Evolutionary conservation across 2,888 invertebrate species (phyloP), one percentile per base, ranked within the genome.

Genomic region (Rhamnusium bicolor): DNA sequence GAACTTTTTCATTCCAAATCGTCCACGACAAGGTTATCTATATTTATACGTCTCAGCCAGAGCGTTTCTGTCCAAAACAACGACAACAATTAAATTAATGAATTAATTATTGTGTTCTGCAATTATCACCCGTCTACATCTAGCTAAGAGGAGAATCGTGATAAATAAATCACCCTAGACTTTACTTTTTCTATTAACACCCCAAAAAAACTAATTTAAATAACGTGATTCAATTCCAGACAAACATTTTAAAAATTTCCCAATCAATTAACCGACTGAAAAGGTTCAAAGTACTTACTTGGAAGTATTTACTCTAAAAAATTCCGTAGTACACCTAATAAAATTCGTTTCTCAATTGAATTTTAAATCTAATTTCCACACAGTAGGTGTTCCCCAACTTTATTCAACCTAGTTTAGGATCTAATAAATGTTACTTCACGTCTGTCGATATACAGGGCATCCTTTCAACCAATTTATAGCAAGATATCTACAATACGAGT

Each of bases 301-400:
- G 71, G 71, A 72, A 77, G 75, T 76, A 74, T 78, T 75, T 74
- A 71, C 72, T 69, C 72, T 67, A 77, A 77, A 77, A 77, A 75
- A 77, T 74, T 73, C 79, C 76, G 67, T 76, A 75, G 76, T 81
- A 79, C 78, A 81, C 79, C 81, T 81, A 81, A 82, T 82, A 80
- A 80, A 81, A 80, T 81, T 81, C 80, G 79, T 74, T 79, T 73
- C 78, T 77, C 79, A 82, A 82, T 82, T 79, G 81, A 80, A 82
- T 82, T 80, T 82, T 80, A 82, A 82, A 82, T 82, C 79, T 78
- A 79, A 81, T 82, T 82, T 80, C 78, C 72, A 69, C 81, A 76
- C 80, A 62, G 81, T 80, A 78, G 80, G 82, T 81, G 81, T 74
- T 79, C 79, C 77, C 72, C 68, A 29, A 68, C 51, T 60, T 71